Percentiles rank a stretch among this genome's conserved stretches.
phyloP scores from a whole-genome alignment of 2,113 vertebrate species.

The Brachypodius melanocephalos region DNA sequence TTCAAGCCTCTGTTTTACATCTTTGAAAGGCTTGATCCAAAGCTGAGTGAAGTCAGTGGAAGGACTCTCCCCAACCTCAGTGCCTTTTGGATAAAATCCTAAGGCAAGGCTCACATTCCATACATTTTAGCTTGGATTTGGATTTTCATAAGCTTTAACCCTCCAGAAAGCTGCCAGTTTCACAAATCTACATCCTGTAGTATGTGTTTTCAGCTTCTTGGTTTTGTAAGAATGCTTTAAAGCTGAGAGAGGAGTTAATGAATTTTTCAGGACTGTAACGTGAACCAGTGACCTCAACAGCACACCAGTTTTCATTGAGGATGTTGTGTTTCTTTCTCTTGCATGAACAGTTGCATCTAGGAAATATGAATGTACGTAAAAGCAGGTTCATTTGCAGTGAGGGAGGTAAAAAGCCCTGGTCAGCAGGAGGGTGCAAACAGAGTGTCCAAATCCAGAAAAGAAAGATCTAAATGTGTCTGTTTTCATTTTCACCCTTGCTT shows the following conservation, averaged over 20 bases:
- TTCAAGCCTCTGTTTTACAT: neutral
- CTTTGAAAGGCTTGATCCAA: neutral
- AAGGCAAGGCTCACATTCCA: constrained; percentile 30
- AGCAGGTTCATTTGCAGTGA: neutral
- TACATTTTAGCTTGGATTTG: constrained; percentile 63
- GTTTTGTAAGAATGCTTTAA: neutral
- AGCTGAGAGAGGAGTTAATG: neutral
- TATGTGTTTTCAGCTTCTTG: neutral
- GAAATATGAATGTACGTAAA: neutral
- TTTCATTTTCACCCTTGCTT: neutral
- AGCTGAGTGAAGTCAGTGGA: neutral
- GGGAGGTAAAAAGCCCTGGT: neutral
- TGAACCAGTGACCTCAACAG: neutral
- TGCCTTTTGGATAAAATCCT: neutral
- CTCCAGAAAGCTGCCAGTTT: constrained; percentile 26
- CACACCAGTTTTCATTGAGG: neutral
- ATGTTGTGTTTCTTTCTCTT: neutral
- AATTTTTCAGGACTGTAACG: neutral
- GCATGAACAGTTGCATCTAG: neutral
- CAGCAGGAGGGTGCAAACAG: neutral
- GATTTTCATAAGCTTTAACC: constrained; percentile 49
- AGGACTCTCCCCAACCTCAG: neutral
- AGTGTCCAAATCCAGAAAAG: neutral
- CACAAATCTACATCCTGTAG: neutral
- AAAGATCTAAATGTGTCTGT: neutral